A percentile compares a stretch with the other conserved stretches of the same genome.
Conservation (phyloP, 2,797 vertebrate species). For the Myotis vivesi region DNA sequence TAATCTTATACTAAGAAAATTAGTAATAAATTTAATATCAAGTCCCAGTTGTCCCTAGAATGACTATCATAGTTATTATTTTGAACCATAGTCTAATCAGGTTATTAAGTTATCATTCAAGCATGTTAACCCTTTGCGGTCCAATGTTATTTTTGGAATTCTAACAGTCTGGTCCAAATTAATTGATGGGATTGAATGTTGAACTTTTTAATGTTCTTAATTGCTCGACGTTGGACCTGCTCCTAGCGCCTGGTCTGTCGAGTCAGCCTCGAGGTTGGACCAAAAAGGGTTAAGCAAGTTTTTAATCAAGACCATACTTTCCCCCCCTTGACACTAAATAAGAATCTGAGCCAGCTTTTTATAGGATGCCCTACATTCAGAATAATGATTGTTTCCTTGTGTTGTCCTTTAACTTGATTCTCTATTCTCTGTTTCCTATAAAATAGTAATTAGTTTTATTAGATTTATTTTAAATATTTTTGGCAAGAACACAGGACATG, state of each 20-base stretch:
- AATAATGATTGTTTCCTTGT: neutral
- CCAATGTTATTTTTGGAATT: too few relatives aligned
- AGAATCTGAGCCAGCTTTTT: neutral
- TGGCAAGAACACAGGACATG: neutral
- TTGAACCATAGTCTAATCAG: neutral
- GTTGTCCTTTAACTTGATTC: neutral
- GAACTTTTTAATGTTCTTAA: too few relatives aligned
- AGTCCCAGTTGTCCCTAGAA: neutral
- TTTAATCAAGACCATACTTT: neutral
- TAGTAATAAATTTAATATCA: neutral
- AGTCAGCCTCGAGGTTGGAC: too few relatives aligned
- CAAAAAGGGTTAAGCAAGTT: neutral
- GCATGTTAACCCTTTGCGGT: neutral
- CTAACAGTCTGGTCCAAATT: too few relatives aligned
- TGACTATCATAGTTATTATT: neutral
- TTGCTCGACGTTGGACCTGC: too few relatives aligned
- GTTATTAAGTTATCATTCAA: neutral
- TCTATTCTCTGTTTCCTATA: neutral
- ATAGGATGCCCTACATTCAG: neutral
- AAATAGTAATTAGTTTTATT: neutral
- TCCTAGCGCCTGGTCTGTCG: too few relatives aligned
- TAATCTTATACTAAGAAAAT: neutral
- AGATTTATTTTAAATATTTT: neutral
- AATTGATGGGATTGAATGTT: neutral
- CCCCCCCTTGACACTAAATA: neutral